Percentiles rank a stretch among this genome's conserved stretches.
phyloP scores from a whole-genome alignment of 2,113 vertebrate species.

The Bufo bufo region DNA sequence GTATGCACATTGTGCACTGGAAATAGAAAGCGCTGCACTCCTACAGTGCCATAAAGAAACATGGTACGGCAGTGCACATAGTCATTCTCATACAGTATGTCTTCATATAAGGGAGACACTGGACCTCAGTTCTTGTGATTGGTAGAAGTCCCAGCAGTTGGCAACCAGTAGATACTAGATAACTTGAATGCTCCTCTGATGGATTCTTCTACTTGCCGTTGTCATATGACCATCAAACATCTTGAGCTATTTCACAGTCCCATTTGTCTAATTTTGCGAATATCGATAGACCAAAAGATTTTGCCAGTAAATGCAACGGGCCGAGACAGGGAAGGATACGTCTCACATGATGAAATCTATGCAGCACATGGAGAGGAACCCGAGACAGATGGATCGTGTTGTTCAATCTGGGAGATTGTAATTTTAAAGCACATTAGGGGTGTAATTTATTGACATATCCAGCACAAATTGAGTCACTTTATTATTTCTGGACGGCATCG shows the following conservation, averaged over 20 bases:
- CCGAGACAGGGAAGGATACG: background rate
- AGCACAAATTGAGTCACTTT: constrained; percentile 50
- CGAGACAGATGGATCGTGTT: constrained; percentile 51
- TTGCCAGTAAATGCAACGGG: background rate
- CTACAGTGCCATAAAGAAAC: too few species aligned
- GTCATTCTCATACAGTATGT: too few species aligned
- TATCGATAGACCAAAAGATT: background rate
- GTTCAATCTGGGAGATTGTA: constrained; percentile 48
- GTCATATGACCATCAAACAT: background rate
- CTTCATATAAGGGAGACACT: too few species aligned
- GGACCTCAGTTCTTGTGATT: too few species aligned
- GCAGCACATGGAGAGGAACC: constrained; percentile 29
- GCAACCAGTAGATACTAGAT: too few species aligned
- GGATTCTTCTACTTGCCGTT: background rate
- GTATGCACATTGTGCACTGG: too few species aligned
- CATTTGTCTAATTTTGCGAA: background rate
- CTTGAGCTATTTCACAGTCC: background rate
- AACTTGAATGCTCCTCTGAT: too few species aligned
- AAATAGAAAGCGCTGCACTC: too few species aligned
- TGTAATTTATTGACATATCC: constrained; percentile 53
- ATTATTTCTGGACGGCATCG: constrained; percentile 47
- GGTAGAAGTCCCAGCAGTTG: too few species aligned
- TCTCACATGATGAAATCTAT: constrained; percentile 28
- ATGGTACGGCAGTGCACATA: too few species aligned
- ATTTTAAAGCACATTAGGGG: constrained; percentile 55